Conservation (phyloP, 35 echinoderm and acorn worm genomes). For the Eucidaris tribuloides region DNA sequence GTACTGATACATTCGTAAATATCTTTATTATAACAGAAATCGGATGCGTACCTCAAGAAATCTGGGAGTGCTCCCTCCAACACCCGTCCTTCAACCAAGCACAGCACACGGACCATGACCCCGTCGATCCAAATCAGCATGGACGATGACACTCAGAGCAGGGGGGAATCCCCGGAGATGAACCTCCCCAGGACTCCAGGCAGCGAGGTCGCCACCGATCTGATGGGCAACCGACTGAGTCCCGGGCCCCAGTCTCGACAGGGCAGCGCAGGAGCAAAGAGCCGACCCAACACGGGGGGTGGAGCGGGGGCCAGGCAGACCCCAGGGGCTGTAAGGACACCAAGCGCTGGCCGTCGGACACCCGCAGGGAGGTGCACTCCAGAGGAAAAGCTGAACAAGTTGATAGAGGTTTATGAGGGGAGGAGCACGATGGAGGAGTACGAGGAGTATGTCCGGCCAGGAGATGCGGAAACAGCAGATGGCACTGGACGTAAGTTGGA, state of each 20-base stretch:
- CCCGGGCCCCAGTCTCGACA: background rate
- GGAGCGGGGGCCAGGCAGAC: background rate
- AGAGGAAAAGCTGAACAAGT: constrained; percentile 85
- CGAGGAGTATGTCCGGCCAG: constrained; percentile 66
- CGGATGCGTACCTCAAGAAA: background rate
- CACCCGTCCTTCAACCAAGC: constrained; percentile 59
- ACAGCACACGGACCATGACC: constrained; percentile 35
- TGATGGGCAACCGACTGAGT: constrained; percentile 21
- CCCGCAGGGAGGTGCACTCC: constrained; percentile 60
- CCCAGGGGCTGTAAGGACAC: background rate
- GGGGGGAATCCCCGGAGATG: constrained; percentile 30
- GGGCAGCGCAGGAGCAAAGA: background rate
- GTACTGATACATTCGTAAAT: too few relatives aligned
- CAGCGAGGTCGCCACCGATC: background rate
- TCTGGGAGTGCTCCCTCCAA: background rate
- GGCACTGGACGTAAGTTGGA: background rate
- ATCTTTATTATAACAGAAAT: too few relatives aligned
- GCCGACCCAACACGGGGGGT: background rate
- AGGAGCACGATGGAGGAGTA: constrained; percentile 73
- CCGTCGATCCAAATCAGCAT: constrained; percentile 55
- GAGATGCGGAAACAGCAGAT: background rate
- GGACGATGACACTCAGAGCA: constrained; percentile 32
- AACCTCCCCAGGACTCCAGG: constrained; percentile 51
- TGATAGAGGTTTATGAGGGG: constrained; percentile 97
- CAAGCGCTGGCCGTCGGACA: background rate